Evolutionary conservation across 2,113 vertebrate species (phyloP), one percentile per base, ranked within the genome.

Genomic region (Nanger granti): DNA sequence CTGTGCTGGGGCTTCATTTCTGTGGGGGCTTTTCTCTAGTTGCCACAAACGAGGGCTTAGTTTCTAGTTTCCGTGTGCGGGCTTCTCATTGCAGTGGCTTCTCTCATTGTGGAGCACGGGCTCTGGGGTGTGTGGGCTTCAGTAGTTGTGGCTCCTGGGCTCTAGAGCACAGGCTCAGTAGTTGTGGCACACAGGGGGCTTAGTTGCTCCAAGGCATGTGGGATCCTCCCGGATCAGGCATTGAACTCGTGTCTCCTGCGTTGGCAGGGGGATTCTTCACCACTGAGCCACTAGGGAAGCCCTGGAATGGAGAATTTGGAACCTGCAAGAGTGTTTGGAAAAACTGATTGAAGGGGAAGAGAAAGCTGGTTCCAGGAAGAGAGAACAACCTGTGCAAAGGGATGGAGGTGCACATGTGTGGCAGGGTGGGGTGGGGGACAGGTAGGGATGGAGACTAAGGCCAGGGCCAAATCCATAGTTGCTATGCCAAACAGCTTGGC

Each of bases 331-430:
- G 7, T 47, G 10, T 93, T 76, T 89, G 44, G 28, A 89, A 92
- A 88, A 89, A 20, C 31, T 37, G 44, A 2, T 37, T 47, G 85
- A 41, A 59, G 10, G 10, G 3, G 57, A n/a, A 64, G 60, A 84
- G 26, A 80, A 47, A 79, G 44, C 24, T 44, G 73, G 73, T 73
- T 96, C 60, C 29, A 64, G 49, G 49, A 93, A 87, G 31, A 66
- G 47, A 47, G 29, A 47, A 83, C 59, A 41, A 24, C 28, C 11
- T 64, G 18, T 47, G 49, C 29, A 73, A 47, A 49, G 31, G 44
- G 26, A 10, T 17, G 79, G 79, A 91, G 41, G 52, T 73, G 54
- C 6, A 28, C 0, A 41, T 41, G 0, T 6, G 2, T n/a, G 17
- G 20, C 22, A 44, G 15, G 73, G 12, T 76, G 3, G 14, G 14